Evolutionary conservation across 2,888 invertebrate species (phyloP).

Genomic region (Opisthograptis luteolata): DNA sequence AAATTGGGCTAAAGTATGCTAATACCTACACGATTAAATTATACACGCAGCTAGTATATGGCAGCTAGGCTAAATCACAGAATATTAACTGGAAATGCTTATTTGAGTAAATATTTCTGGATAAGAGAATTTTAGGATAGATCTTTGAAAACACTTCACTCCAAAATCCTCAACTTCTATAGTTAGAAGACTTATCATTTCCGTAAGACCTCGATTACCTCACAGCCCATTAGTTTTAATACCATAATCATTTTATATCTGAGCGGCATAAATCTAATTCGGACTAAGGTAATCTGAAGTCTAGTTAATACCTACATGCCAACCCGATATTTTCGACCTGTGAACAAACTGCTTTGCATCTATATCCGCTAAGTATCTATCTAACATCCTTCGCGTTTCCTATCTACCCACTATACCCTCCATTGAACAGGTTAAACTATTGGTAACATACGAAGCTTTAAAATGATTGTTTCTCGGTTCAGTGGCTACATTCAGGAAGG

Average conservation of each 20-base stretch:
- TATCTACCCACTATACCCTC: constrained; percentile 49
- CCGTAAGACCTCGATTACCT: constrained; percentile 32
- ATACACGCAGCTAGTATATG: constrained; percentile 77
- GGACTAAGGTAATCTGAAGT: constrained; percentile 52
- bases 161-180: constrained; percentile 42
- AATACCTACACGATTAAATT: constrained; percentile 75
- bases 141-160: constrained; percentile 48
- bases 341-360: constrained; percentile 64
- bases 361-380: constrained; percentile 62
- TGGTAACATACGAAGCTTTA: constrained; percentile 59
- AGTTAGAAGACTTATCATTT: constrained; percentile 26
- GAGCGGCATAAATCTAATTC: constrained; percentile 9
- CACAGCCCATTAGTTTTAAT: constrained; percentile 11
- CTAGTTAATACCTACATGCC: constrained; percentile 5
- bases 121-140: constrained; percentile 46
- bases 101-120: constrained; percentile 38
- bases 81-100: constrained; percentile 61
- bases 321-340: constrained; percentile 14
- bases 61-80: constrained; percentile 74
- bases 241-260: constrained; percentile 3
- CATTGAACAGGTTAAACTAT: constrained; percentile 54
- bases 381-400: constrained; percentile 52
- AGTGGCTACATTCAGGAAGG: constrained; percentile 99
- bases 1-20: constrained; percentile 76
- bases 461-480: constrained; percentile 82